Evolutionary conservation across 2,113 vertebrate species (phyloP).

Genomic region (Monopterus albus): DNA sequence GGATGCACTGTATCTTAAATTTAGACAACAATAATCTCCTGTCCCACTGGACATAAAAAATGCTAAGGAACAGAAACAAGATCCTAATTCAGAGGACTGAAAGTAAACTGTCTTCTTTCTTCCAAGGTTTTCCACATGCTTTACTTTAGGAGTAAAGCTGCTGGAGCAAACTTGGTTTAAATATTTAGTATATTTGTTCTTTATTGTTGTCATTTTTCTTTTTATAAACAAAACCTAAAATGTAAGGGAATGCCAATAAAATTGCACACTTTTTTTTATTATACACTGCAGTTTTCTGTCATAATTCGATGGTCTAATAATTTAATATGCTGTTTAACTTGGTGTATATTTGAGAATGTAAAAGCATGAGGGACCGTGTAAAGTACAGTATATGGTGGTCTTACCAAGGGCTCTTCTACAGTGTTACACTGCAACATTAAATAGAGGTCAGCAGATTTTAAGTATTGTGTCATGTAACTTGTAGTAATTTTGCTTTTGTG

Average conservation of each 20-base stretch:
- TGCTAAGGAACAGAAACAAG: conserved; percentile 24
- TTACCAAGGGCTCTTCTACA: conserved; percentile 31
- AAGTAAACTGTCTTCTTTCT: conserved; percentile 8
- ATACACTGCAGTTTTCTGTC: not conserved
- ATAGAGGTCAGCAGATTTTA: conserved; percentile 49
- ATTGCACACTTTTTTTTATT: conserved; percentile 22
- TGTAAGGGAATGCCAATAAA: not conserved
- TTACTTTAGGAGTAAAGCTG: conserved; percentile 7
- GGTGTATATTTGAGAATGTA: not conserved
- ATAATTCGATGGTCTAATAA: not conserved
- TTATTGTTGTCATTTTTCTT: conserved; percentile 8
- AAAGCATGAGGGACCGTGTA: conserved; percentile 3
- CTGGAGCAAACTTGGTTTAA: conserved; percentile 31
- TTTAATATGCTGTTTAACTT: not conserved
- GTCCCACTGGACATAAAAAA: not conserved
- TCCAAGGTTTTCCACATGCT: conserved; percentile 23
- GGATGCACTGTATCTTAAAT: not conserved
- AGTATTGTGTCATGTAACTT: conserved; percentile 36
- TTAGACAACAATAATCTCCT: conserved; percentile 9
- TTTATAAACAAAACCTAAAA: not conserved
- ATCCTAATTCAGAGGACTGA: conserved; percentile 28
- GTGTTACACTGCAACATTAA: conserved; percentile 43
- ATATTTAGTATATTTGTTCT: conserved; percentile 21
- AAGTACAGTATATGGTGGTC: conserved; percentile 26
- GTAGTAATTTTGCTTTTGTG: not conserved